These are phyloP conservation scores for Bubo scandiacus DNA, from an alignment of 2,113 vertebrate species.

Conservation along the genomic window DNA sequence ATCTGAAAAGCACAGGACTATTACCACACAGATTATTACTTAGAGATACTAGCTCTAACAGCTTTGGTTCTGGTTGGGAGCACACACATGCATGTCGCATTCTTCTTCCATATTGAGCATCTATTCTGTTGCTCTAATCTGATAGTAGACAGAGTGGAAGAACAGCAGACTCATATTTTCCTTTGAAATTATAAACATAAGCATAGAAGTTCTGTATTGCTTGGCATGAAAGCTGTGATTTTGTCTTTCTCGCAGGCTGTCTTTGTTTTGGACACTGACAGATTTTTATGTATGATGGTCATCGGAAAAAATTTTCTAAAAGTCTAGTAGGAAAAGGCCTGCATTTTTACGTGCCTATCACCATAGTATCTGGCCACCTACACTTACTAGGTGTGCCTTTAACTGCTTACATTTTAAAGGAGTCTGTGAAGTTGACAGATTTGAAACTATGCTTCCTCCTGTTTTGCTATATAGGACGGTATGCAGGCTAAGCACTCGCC, in stretches of 20 bases:
- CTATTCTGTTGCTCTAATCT: constrained; percentile 45
- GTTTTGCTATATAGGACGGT: not conserved
- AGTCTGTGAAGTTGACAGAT: not conserved
- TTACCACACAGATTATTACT: not conserved
- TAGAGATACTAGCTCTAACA: not conserved
- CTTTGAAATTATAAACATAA: constrained; percentile 64
- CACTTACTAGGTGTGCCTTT: not conserved
- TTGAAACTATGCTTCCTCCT: not conserved
- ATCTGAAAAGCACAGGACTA: not conserved
- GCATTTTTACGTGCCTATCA: not conserved
- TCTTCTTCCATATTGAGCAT: constrained; percentile 63
- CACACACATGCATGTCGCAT: constrained; percentile 24
- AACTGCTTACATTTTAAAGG: not conserved
- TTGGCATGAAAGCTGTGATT: constrained; percentile 53
- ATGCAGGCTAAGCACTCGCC: not conserved
- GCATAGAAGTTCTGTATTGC: constrained; percentile 48
- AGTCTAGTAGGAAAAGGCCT: not conserved
- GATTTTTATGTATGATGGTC: constrained; percentile 12
- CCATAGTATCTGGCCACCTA: not conserved
- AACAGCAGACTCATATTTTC: constrained; percentile 66
- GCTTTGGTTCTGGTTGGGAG: constrained; percentile 38
- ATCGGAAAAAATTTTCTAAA: not conserved
- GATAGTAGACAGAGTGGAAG: constrained; percentile 43
- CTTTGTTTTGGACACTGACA: constrained; percentile 22
- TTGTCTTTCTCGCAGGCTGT: constrained; percentile 22